Conservation (phyloP, 2,888 invertebrate genomes). For the Imbricaverruca yamaguchii region DNA sequence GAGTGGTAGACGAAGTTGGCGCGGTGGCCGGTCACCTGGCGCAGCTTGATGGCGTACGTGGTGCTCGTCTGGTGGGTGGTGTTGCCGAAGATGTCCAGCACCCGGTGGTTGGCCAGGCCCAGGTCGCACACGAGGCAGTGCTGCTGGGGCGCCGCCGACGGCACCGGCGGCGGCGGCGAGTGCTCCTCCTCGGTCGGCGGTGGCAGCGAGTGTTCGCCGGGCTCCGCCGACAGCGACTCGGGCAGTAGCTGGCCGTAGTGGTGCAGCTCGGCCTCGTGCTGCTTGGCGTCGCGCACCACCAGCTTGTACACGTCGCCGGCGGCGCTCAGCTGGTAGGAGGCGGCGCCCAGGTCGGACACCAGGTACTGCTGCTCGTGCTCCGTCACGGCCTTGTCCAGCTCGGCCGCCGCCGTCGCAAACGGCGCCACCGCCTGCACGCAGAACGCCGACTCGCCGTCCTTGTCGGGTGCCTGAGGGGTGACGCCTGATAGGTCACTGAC, state of each 20-base stretch:
- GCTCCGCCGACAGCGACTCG: neutral
- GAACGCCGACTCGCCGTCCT: neutral
- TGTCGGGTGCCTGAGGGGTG: neutral
- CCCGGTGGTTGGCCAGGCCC: neutral
- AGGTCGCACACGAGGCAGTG: constrained; percentile 10
- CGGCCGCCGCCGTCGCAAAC: neutral
- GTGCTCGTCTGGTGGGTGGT: constrained; percentile 17
- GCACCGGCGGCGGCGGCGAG: neutral
- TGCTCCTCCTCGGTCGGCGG: neutral
- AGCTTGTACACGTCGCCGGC: constrained; percentile 17
- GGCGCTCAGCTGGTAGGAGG: neutral
- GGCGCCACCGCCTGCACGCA: constrained; percentile 16
- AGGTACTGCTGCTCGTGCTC: neutral
- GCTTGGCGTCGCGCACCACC: constrained; percentile 7
- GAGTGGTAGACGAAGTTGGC: constrained; percentile 4
- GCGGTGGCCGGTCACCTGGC: constrained; percentile 1
- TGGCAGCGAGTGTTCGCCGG: neutral
- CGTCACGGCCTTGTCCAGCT: neutral
- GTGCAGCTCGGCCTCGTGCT: neutral
- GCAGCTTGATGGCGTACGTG: constrained; percentile 21
- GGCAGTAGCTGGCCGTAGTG: neutral
- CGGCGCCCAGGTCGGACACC: neutral
- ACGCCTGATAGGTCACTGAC: no score
- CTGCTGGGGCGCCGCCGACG: neutral
- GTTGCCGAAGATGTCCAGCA: constrained; percentile 12